These are phyloP conservation scores for Aleiodes leptofemur DNA, from an alignment of 2,888 invertebrate genomes.

Conservation along the genomic window DNA sequence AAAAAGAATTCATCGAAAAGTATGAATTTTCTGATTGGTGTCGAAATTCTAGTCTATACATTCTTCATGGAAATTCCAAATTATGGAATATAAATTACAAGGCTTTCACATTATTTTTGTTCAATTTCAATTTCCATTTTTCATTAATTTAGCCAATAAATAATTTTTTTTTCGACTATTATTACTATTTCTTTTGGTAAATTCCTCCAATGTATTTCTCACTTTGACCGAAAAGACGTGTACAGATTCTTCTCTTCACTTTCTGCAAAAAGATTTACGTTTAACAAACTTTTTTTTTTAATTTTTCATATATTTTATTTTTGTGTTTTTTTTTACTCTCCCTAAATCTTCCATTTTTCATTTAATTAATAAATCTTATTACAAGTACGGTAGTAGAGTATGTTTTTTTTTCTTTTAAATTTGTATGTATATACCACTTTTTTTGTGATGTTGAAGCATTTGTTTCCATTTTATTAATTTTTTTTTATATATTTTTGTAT, in stretches of 20 bases:
- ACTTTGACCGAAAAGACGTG: constrained; percentile 46
- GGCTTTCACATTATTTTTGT: constrained; percentile 26
- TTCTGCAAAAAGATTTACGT: constrained; percentile 21
- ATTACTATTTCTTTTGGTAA: constrained; percentile 27
- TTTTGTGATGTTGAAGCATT: constrained; percentile 56
- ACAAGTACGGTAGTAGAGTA: constrained; percentile 65
- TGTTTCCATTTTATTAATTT: constrained; percentile 54
- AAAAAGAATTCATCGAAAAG: constrained; percentile 59
- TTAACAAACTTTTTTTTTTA: constrained; percentile 41
- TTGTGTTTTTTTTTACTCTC: constrained; percentile 57
- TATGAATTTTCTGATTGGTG: constrained; percentile 43
- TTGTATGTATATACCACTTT: constrained; percentile 50
- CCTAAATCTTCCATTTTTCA: constrained; percentile 45
- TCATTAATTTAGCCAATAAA: constrained; percentile 31
- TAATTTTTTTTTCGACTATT: background rate
- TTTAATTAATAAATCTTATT: constrained; percentile 65
- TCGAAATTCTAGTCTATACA: background rate
- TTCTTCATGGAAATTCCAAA: background rate
- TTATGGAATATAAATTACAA: constrained; percentile 12
- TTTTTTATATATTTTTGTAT: constrained; percentile 64
- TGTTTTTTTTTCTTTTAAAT: constrained; percentile 63
- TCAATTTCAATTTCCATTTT: constrained; percentile 2
- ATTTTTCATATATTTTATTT: constrained; percentile 53
- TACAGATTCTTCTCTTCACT: constrained; percentile 14
- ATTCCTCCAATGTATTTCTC: background rate